These are phyloP conservation scores for Neodiprion lecontei DNA, from an alignment of 1,140 invertebrate genomes.

Conservation along the genomic window DNA sequence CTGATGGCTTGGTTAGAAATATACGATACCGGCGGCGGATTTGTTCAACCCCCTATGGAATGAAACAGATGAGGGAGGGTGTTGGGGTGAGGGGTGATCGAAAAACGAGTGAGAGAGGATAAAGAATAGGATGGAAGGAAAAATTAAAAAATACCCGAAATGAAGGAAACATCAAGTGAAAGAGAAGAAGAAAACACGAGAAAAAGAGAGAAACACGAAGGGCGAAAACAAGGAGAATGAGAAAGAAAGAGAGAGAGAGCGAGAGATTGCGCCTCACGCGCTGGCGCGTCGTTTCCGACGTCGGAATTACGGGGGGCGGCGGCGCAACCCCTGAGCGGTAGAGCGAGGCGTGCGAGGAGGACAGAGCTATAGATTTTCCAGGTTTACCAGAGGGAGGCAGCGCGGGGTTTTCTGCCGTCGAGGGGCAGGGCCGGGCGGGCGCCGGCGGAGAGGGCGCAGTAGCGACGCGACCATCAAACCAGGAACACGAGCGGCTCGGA, in stretches of 20 bases:
- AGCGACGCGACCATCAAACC: conserved; percentile 61
- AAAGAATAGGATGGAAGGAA: neutral
- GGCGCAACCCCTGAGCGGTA: conserved; percentile 30
- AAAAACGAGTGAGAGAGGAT: neutral
- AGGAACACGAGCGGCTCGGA: conserved; percentile 46
- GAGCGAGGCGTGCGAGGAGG: conserved; percentile 31
- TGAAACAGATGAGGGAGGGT: neutral
- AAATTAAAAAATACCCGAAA: neutral
- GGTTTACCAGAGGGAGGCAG: conserved; percentile 36
- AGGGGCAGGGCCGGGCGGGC: conserved; percentile 53
- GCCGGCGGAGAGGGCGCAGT: conserved; percentile 60
- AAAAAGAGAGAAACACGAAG: conserved; percentile 1
- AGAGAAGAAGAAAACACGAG: neutral
- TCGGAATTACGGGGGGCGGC: conserved; percentile 29
- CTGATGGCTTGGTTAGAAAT: neutral
- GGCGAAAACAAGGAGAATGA: conserved; percentile 8
- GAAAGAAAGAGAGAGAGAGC: conserved; percentile 8
- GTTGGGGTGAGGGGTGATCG: conserved; percentile 5
- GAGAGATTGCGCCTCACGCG: conserved; percentile 44
- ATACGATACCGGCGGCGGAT: neutral
- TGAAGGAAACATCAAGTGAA: neutral
- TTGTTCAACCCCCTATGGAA: neutral
- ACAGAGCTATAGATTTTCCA: conserved; percentile 18
- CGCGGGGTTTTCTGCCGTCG: conserved; percentile 45
- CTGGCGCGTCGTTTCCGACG: conserved; percentile 12